Evolutionary conservation across 2,113 vertebrate species (phyloP), one percentile per base, ranked within the genome.

Genomic region (Caranx melampygus): DNA sequence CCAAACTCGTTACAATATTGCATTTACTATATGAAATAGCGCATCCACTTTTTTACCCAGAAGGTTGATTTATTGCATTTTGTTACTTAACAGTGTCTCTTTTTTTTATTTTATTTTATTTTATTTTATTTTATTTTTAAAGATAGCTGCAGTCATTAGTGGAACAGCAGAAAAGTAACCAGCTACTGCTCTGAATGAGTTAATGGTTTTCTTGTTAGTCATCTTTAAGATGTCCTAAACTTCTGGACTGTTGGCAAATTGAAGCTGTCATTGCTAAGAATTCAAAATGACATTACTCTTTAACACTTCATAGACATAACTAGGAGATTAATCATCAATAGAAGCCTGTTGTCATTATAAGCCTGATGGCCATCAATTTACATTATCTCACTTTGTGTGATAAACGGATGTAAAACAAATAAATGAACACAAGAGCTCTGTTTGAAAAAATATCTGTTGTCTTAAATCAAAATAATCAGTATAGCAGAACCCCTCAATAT

Each of bases 371-470:
- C 45, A 55, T 75, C n/a, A 64, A 31, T 26, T 60, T 1, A 33
- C 18, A 26, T 73, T 5, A 59, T 9, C 18, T 14, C 8, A 52
- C 44, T 45, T 40, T 59, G 44, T 78, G 6, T 57, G 11, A 69
- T 6, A 21, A 15, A 59, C 20, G 44, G 7, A 62, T 59, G 34
- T 58, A 20, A 63, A 60, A 67, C 31, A 55, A 61, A 44, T 54
- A 52, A 61, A 61, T 59, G 66, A 15, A 71, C 67, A 71, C 67
- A 54, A 42, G 59, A 71, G 45, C 18, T n/a, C 3, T 16, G 0
- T 33, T n/a, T 2, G 21, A 40, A n/a, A 62, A 16, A 45, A n/a
- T 4, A 16, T 15, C 13, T 4, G 13, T 51, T 16, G 49, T 34
- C 20, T 61, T 69, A 65, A 52, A 54, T 12, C 52, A 6, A 72